These are phyloP conservation scores for Falco biarmicus DNA, from an alignment of 2,797 vertebrate genomes.

Conservation along the genomic window DNA sequence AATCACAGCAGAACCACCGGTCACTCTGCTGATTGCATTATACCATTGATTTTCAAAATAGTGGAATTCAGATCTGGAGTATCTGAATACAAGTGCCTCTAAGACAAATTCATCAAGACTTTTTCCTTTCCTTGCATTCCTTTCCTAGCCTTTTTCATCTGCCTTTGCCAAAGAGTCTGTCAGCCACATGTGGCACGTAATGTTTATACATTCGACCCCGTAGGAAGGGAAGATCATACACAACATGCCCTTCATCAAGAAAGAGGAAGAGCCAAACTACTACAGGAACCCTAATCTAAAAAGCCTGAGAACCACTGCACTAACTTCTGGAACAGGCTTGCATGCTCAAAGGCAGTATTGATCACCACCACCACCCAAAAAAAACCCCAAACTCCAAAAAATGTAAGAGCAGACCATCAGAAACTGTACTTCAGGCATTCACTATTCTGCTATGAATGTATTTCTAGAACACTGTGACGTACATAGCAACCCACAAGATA, in stretches of 20 bases:
- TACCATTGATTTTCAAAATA: background rate
- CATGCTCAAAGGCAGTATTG: background rate
- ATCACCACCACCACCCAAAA: background rate
- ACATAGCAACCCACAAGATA: background rate
- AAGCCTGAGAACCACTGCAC: background rate
- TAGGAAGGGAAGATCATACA: background rate
- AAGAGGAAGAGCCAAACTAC: background rate
- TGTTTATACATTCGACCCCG: background rate
- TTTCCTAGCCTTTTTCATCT: background rate
- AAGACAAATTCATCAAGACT: background rate
- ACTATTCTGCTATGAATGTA: background rate
- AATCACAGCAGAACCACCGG: background rate
- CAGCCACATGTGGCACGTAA: background rate
- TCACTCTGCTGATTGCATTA: background rate
- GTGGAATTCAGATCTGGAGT: background rate
- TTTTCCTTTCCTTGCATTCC: background rate
- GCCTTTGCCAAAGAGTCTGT: background rate
- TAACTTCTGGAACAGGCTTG: background rate
- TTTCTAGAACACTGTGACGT: background rate
- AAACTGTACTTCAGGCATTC: background rate
- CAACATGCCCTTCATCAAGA: background rate
- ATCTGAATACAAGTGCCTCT: background rate
- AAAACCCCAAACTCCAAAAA: fast-evolving
- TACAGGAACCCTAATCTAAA: background rate
- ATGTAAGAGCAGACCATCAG: background rate